These are phyloP conservation scores for Eupleurogrammus muticus DNA, from an alignment of 2,797 vertebrate genomes.

Conservation along the genomic window DNA sequence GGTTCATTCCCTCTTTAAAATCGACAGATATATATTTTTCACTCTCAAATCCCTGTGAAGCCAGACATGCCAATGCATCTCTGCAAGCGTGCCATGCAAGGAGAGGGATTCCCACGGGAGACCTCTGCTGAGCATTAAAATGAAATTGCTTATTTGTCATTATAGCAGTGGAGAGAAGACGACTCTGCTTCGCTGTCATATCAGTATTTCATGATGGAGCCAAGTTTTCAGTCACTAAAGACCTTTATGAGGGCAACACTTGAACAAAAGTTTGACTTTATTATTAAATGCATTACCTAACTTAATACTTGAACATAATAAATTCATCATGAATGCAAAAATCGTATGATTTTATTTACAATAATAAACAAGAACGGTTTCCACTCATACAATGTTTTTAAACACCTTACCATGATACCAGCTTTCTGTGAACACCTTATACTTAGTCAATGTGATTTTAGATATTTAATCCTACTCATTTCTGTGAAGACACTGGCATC, in stretches of 20 bases:
- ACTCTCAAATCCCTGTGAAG: constrained; percentile 57
- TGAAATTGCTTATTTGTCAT: constrained; percentile 31
- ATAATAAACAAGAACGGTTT: neutral
- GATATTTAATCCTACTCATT: neutral
- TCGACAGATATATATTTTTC: constrained; percentile 76
- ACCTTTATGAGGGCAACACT: neutral
- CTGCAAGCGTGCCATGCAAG: constrained; percentile 32
- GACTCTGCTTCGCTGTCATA: neutral
- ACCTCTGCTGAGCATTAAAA: constrained; percentile 24
- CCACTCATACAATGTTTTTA: constrained; percentile 1
- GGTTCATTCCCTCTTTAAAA: constrained; percentile 74
- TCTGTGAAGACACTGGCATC: constrained; percentile 2
- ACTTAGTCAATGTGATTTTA: too few relatives aligned
- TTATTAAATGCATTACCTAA: constrained; percentile 1
- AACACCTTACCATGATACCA: neutral
- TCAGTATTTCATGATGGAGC: neutral
- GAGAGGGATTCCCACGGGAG: constrained; percentile 43
- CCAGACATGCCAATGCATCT: constrained; percentile 45
- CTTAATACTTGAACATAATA: neutral
- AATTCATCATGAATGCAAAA: neutral
- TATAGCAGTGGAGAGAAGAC: neutral
- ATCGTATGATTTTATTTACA: neutral
- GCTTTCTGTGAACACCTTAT: too few relatives aligned
- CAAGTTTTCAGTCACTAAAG: neutral
- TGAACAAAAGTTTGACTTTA: neutral